phyloP scores from a whole-genome alignment of 2,888 invertebrate species.

The Drosophila siamana region DNA sequence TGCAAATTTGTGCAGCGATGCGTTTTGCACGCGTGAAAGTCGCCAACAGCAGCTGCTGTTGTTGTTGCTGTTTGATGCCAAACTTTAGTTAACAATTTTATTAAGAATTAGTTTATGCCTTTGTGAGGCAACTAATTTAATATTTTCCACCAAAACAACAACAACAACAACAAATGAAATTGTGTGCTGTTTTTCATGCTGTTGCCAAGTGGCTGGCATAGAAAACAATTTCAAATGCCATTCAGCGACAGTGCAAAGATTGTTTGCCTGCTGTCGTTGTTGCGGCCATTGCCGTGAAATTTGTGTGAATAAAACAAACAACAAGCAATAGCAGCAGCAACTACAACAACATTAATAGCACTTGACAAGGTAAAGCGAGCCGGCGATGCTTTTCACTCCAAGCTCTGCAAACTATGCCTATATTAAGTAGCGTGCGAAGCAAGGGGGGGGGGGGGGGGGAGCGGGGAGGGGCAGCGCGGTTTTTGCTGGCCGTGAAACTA shows the following conservation, averaged over 20 bases:
- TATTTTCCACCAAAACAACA: too few species aligned
- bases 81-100: background rate
- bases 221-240: conserved; percentile 71
- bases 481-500: conserved; percentile 73
- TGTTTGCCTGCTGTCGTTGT: conserved; percentile 42
- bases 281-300: conserved; percentile 76
- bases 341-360: conserved; percentile 35
- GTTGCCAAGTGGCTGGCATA: conserved; percentile 21
- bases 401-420: conserved; percentile 74
- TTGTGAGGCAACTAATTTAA: background rate
- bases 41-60: conserved; percentile 26
- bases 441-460: background rate
- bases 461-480: background rate
- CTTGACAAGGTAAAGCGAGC: conserved; percentile 66
- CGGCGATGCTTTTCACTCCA: conserved; percentile 67
- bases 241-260: conserved; percentile 48
- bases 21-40: conserved; percentile 75
- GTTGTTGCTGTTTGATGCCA: too few species aligned
- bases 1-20: conserved; percentile 79
- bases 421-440: conserved; percentile 34
- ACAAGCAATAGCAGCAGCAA: conserved; percentile 30
- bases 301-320: conserved; percentile 75
- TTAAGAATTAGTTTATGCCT: background rate
- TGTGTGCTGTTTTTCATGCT: background rate
- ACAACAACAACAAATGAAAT: too few species aligned